Percentiles rank a stretch among this genome's conserved stretches.
These are phyloP conservation scores for Xestoiulus laeticollis DNA, from an alignment of 2,888 invertebrate species.

Conservation along the genomic window DNA sequence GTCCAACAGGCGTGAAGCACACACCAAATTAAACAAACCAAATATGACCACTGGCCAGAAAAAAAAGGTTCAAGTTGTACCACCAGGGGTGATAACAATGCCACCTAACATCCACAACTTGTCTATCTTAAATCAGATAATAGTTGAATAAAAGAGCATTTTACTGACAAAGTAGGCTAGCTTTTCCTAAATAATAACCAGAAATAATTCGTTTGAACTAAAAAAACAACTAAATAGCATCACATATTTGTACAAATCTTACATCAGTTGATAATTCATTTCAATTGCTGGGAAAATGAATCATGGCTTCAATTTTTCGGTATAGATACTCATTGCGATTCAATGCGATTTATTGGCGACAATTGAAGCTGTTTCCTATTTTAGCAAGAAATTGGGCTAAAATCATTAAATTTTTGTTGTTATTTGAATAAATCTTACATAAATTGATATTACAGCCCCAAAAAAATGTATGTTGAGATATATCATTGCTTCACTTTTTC, in stretches of 20 bases:
- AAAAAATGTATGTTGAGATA: too few species aligned
- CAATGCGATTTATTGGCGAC: background rate
- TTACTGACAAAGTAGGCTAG: conserved; percentile 10
- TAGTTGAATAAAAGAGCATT: background rate
- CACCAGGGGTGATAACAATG: conserved; percentile 23
- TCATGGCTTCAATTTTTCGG: background rate
- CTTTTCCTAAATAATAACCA: background rate
- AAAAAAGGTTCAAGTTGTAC: background rate
- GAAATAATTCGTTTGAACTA: too few species aligned
- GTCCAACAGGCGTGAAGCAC: conserved; percentile 30
- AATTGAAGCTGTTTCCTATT: too few species aligned
- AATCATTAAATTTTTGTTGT: too few species aligned
- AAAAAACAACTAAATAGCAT: too few species aligned
- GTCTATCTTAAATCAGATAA: background rate
- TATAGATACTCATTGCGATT: background rate
- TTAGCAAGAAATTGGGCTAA: too few species aligned
- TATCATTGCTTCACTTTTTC: background rate
- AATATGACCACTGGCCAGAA: background rate
- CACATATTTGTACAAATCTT: too few species aligned
- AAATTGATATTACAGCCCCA: too few species aligned
- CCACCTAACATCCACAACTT: background rate
- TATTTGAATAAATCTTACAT: too few species aligned
- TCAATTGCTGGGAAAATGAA: background rate
- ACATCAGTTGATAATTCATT: background rate
- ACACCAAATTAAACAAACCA: conserved; percentile 36